Conservation (phyloP, 92 coral and sea anemone species). For the Pocillopora meandrina region DNA sequence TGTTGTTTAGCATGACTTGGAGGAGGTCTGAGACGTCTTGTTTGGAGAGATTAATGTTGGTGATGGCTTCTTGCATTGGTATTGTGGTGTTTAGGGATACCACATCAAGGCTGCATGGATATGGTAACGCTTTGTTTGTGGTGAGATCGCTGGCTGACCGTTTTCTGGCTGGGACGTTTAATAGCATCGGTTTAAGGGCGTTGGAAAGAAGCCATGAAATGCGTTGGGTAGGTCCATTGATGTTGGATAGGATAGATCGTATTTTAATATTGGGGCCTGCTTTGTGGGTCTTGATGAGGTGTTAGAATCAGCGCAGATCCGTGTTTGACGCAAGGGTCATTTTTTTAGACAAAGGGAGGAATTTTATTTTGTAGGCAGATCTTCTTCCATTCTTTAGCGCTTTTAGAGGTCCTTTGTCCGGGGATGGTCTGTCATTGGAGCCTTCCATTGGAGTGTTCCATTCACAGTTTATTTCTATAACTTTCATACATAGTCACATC, state of each 20-base stretch:
- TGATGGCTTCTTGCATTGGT: conserved; percentile 11
- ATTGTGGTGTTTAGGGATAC: conserved; percentile 27
- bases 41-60: background rate
- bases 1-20: background rate
- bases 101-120: conserved; percentile 46
- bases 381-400: background rate
- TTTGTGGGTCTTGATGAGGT: conserved; percentile 41
- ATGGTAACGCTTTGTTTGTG: conserved; percentile 11
- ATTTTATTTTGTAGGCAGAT: background rate
- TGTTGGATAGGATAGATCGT: no score
- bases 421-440: no score
- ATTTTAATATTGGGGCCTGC: no score
- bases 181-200: background rate
- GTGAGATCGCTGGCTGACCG: conserved; percentile 17
- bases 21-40: background rate
- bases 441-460: no score
- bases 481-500: no score
- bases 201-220: background rate
- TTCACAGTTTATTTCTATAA: no score
- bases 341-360: background rate
- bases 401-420: no score
- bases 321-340: conserved; percentile 30
- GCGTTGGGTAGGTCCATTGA: background rate
- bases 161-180: background rate
- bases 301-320: conserved; percentile 44